Evolutionary conservation across 2,113 vertebrate genomes (phyloP), one percentile per base, ranked within the genome.

Genomic region (Verasper variegatus): DNA sequence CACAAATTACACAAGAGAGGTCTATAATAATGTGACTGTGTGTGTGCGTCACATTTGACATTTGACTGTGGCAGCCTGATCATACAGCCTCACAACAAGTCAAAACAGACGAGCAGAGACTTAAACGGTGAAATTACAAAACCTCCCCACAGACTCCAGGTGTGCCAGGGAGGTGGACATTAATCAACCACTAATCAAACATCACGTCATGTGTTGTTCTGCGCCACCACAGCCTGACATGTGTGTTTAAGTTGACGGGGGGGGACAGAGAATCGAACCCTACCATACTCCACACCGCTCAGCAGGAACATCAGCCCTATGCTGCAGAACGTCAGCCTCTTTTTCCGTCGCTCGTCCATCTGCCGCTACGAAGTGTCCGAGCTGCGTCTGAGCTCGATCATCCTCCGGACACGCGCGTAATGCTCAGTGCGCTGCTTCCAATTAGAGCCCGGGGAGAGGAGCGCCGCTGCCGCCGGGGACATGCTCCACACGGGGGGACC

Each of bases 241-340:
- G 31, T 5, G 31, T 31, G 31, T 31, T 31, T 31, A 31, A 1
- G 6, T 7, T 31, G 31, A 31, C 31, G 31, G 31, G 7, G 31
- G 31, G 31, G 31, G 1, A 31, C 20, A 55, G 18, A 12, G 6
- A 55, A 6, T 12, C 9, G 12, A 18, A 27, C 52, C 21, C 8
- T 68, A 96, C 96, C 96, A 78, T 96, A 96, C 76, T 96, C 95
- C 54, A 96, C 91, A 3, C 96, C 96, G 62, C 94, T 95, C 0
- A 95, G 84, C 21, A 96, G 89, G 76, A 96, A 96, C 24, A 96
- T 84, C 0, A 96, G 84, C 15, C 95, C 95, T 6, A 96, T 95
- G 4, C 92, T 93, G 58, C 92, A 68, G 72, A 92, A 94, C 2
- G 95, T 96, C 66, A 94, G 73, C 55, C 90, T 95, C 82, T 66